Evolutionary conservation across 2,797 vertebrate genomes (phyloP), one percentile per base, ranked within the genome.

Genomic region (Rhinophrynus dorsalis): DNA sequence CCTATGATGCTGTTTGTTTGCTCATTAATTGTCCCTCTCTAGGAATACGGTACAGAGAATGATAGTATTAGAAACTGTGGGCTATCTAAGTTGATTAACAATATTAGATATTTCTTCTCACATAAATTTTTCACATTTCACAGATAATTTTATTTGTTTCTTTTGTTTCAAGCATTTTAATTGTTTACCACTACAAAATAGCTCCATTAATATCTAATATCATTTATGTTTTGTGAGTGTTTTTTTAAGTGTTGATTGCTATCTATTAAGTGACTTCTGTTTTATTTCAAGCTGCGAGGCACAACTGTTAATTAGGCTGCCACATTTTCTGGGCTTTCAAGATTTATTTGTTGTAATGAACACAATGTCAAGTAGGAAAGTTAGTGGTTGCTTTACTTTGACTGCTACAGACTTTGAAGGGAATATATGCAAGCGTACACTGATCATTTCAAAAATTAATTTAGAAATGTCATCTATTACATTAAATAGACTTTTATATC

Each of bases 291-390:
- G 57, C 79, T 80, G 42, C 38, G 76, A 60, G 76, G 71, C 32
- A 0, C 51, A 79, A 74, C 54, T 80, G 63, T 79, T 85, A 86
- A 86, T 83, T 82, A 85, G 68, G 74, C 80, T 79, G 55, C 70
- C 75, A 74, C 50, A 74, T 77, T 76, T 82, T 65, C 68, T 74
- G 71, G 79, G 66, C 80, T 80, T 55, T 30, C 30, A 69, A 81
- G 75, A 86, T 85, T 81, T 83, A 79, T 85, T 80, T 79, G 60
- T 81, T 83, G 74, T 76, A 77, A 59, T 60, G 54, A 80, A 71
- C 21, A 60, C 79, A 78, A 73, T 76, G 76, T 80, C 78, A 83
- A 68, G 69, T 63, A 21, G 72, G 68, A 82, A 66, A 79, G 17
- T 74, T 80, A 80, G 68, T 69, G 32, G 50, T 74, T 78, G 51